Conservation (phyloP, 2,113 vertebrate genomes). For the Nematolebias whitei region DNA sequence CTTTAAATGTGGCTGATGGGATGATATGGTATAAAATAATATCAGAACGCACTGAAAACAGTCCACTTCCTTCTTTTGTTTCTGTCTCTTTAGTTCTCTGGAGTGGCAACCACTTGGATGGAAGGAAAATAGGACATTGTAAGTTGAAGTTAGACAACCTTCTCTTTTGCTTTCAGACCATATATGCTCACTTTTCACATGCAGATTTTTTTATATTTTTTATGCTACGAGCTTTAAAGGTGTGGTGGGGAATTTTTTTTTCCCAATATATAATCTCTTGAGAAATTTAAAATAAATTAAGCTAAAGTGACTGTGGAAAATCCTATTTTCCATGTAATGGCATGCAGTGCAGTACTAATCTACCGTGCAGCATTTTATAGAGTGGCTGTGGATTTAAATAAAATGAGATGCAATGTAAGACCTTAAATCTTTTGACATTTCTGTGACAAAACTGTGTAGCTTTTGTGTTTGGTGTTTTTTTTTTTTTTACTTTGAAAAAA, state of each 20-base stretch:
- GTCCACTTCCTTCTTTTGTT: slow-evolving; percentile 79
- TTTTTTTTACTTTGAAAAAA: background rate
- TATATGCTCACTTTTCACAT: slow-evolving; percentile 55
- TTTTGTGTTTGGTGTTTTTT: slow-evolving; percentile 14
- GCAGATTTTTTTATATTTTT: slow-evolving; percentile 47
- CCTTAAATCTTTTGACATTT: too few species aligned
- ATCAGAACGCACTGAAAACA: slow-evolving; percentile 79
- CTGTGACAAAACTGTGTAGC: background rate
- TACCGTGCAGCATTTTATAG: background rate
- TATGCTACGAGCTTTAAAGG: slow-evolving; percentile 35
- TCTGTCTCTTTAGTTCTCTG: slow-evolving; percentile 83
- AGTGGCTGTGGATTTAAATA: slow-evolving; percentile 6
- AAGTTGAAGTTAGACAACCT: slow-evolving; percentile 77
- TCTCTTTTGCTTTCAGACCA: slow-evolving; percentile 70
- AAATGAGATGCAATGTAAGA: background rate
- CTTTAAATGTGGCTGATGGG: slow-evolving; percentile 59
- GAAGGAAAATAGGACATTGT: slow-evolving; percentile 84
- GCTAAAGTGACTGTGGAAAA: slow-evolving; percentile 58
- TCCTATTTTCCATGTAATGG: slow-evolving; percentile 56
- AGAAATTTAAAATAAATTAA: slow-evolving; percentile 52
- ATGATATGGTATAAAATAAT: slow-evolving; percentile 73
- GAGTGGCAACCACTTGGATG: slow-evolving; percentile 83
- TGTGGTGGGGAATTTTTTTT: slow-evolving; percentile 27
- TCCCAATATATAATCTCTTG: slow-evolving; percentile 39
- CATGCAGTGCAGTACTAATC: slow-evolving; percentile 34